Conservation (phyloP, 30 jellyfish, hydroid and myxozoan species). For the Phacellophora camtschatica region DNA sequence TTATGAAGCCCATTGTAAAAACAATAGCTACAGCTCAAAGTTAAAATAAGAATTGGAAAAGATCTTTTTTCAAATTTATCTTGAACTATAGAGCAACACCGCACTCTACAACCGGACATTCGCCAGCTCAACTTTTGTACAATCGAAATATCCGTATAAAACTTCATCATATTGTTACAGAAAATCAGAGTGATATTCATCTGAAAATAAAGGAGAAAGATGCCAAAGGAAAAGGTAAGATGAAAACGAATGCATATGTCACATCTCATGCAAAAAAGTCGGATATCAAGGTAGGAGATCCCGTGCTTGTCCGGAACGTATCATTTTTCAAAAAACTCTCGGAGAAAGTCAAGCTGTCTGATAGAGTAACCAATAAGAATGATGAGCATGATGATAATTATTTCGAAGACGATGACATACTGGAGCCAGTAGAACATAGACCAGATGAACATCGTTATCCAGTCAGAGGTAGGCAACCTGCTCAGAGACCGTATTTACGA, state of each 20-base stretch:
- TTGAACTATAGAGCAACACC: conserved; percentile 3
- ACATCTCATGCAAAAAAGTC: background rate
- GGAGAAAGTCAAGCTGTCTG: background rate
- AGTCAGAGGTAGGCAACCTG: too few species aligned
- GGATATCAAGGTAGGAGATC: background rate
- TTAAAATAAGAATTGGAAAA: background rate
- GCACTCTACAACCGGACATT: conserved; percentile 9
- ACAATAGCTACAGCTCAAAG: background rate
- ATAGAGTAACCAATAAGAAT: too few species aligned
- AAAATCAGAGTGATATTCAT: too few species aligned
- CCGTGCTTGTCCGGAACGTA: background rate
- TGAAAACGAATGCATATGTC: background rate
- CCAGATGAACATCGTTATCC: too few species aligned
- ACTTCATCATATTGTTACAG: background rate
- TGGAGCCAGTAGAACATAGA: too few species aligned
- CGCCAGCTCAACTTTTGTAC: background rate
- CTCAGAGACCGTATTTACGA: too few species aligned
- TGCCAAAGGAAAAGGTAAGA: background rate
- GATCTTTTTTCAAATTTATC: background rate
- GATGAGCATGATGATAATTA: too few species aligned
- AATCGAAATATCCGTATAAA: background rate
- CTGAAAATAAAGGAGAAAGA: background rate
- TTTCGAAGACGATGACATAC: too few species aligned
- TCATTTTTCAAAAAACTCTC: background rate
- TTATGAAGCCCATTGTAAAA: conserved; percentile 27